Base-by-base conservation (phyloP, 2,113 vertebrate species). In the Gymnobelideus leadbeateri region DNA sequence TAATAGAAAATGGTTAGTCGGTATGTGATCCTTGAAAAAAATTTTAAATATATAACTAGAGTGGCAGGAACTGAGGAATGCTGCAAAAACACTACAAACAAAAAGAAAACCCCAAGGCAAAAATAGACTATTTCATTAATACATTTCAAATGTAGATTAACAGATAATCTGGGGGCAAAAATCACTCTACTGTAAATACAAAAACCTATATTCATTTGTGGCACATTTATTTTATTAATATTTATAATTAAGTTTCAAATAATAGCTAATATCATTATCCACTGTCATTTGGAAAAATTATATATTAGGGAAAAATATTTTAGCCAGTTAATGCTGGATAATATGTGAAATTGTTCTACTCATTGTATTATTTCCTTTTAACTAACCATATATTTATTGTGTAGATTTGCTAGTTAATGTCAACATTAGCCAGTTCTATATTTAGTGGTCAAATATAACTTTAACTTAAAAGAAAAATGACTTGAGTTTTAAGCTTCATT, bases 121-220 rank as follows among this genome's bases (percentile, higher is more conserved):
- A 92, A n/a, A 50, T 10, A 93, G 23, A 47, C 52, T 93, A 31
- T 50, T 11, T 95, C 0, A 6, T 94, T n/a, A 92, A 31, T 68
- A 12, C 0, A 54, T 52, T 51, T 94, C 46, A 43, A 8, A n/a
- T 0, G 3, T 49, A 8, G 55, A 19, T 54, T 28, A 2, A 8
- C n/a, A 53, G 4, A 25, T 8, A 1, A 84, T 28, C 4, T 19
- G 16, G 0, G 77, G 25, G 23, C n/a, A 55, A 57, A 93, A n/a
- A 84, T 84, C 6, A 43, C n/a, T 84, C 68, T 84, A 14, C 24
- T 53, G 26, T 53, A 95, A 94, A 61, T 94, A 94, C 31, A 77
- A 92, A 90, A 94, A 92, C 84, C 50, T 92, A 61, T 93, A 43
- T 43, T 95, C 51, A 92, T 53, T 31, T 55, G 46, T 92, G 95